Evolutionary conservation across 2,888 invertebrate genomes (phyloP).

Genomic region (Sylvicola cinctus): DNA sequence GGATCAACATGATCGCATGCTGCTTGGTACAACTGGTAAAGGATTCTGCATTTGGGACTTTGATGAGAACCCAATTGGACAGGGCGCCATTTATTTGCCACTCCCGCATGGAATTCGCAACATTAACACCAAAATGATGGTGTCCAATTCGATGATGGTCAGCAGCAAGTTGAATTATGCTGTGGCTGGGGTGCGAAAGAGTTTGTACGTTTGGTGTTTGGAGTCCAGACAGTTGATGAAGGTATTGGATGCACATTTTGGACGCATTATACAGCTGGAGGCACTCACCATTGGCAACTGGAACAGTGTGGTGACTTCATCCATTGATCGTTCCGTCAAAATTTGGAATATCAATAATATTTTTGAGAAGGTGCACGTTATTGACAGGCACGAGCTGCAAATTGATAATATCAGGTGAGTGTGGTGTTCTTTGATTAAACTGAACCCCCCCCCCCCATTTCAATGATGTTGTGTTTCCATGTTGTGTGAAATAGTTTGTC

Average conservation of each 20-base stretch:
- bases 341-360: slow-evolving; percentile 99
- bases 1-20: slow-evolving; percentile 57
- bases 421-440: too few relatives aligned
- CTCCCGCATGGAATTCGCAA: slow-evolving; percentile 78
- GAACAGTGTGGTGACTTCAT: slow-evolving; percentile 91
- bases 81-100: slow-evolving; percentile 39
- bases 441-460: too few relatives aligned
- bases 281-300: slow-evolving; percentile 71
- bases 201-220: slow-evolving; percentile 85
- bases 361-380: slow-evolving; percentile 90
- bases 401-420: slow-evolving; percentile 76
- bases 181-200: slow-evolving; percentile 81
- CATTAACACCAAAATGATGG: slow-evolving; percentile 77
- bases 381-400: slow-evolving; percentile 85
- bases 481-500: slow-evolving; percentile 36
- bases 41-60: slow-evolving; percentile 72
- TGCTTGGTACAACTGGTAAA: slow-evolving; percentile 67
- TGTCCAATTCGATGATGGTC: slow-evolving; percentile 79
- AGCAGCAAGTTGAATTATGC: slow-evolving; percentile 80
- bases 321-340: slow-evolving; percentile 93
- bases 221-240: slow-evolving; percentile 66
- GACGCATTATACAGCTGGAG: slow-evolving; percentile 79
- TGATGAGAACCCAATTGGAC: slow-evolving; percentile 27
- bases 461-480: not conserved
- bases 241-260: slow-evolving; percentile 90